Evolutionary conservation across 2,888 invertebrate genomes (phyloP), one percentile per base, ranked within the genome.

Genomic region (Leuctra nigra): DNA sequence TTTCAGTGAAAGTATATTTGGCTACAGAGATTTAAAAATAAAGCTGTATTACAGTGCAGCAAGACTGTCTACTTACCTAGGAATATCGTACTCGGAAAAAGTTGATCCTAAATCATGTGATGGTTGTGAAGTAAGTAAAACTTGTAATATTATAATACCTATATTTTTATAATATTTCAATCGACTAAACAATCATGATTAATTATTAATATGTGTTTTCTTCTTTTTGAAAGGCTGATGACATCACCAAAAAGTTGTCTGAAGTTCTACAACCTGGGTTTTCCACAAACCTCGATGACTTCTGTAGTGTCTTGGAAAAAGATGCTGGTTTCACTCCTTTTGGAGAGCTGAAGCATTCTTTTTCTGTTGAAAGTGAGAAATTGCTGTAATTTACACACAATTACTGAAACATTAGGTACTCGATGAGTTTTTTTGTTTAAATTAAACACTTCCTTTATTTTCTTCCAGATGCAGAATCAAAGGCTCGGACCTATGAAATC

Each of bases 1-100:
- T 70, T 72, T 25, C 67, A 81, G 82, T 66, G 98, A 98, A 74
- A 87, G 83, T 60, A 93, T 98, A 70, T 95, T 94, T 76, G 98
- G 97, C 2, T 98, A 94, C 70, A 84, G 86, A 67, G 87, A 91
- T 66, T 74, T 97, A 33, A 77, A 79, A 58, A 82, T 96, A 2
- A 79, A 84, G 61, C 72, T 96, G 2, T 86, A 84, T 68, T 94
- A 91, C 69, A 84, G 85, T 59, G 91, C 93, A 54, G 87, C 84
- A 18, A 83, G 83, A 60, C 76, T 95, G 58, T 83, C 84, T 65
- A 87, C 91, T 54, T 96, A 87, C 68, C 73, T 95, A 53, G 84
- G 84, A 54, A 77, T 91, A 64, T 80, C 80, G 50, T 92, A 87
- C 68, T 74, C 80, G 9, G 83, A 84, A 54, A 84, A 84, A 73